phyloP scores from a whole-genome alignment of 2,113 vertebrate species.

The Petromus typicus region DNA sequence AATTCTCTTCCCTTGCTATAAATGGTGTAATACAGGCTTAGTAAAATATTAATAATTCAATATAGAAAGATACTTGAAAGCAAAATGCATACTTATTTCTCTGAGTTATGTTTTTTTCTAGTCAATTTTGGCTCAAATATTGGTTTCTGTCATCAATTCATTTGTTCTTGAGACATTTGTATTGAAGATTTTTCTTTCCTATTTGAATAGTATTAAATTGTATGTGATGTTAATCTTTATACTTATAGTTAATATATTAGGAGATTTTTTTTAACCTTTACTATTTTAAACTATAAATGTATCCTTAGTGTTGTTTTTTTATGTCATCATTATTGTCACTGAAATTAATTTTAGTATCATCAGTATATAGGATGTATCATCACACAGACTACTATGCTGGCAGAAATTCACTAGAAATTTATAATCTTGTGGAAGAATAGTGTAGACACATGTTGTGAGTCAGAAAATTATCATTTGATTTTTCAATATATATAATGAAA shows the following conservation, averaged over 20 bases:
- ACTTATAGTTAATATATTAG: background rate
- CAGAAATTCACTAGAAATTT: background rate
- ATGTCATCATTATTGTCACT: background rate
- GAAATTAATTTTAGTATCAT: background rate
- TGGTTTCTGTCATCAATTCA: background rate
- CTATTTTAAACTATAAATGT: background rate
- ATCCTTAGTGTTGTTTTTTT: background rate
- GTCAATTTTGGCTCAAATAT: background rate
- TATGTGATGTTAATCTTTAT: background rate
- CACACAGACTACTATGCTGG: background rate
- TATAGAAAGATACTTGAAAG: background rate
- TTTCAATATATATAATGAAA: background rate
- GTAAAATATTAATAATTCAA: conserved; percentile 17
- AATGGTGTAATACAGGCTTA: background rate
- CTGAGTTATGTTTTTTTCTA: background rate
- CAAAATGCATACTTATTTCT: background rate
- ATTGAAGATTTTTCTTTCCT: background rate
- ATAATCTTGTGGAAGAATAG: background rate
- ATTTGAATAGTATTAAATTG: background rate
- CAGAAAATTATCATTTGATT: background rate
- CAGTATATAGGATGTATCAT: background rate
- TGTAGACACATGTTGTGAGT: background rate
- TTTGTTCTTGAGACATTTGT: background rate
- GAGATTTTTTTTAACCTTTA: background rate
- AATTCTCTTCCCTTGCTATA: background rate